These are phyloP conservation scores for Myotis brandtii DNA, from an alignment of 2,113 vertebrate genomes.

Conservation along the genomic window DNA sequence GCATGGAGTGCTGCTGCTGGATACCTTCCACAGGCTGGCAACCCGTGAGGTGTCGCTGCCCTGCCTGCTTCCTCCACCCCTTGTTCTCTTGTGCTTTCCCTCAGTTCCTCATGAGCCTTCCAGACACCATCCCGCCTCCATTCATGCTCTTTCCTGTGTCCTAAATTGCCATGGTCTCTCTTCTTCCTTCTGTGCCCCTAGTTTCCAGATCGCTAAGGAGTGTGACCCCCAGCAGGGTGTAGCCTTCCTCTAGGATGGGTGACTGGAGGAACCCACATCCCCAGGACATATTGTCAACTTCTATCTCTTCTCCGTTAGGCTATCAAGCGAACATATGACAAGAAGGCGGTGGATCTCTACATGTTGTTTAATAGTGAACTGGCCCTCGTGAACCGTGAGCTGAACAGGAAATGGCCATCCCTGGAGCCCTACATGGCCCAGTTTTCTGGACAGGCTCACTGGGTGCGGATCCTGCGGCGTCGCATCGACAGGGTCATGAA, in stretches of 20 bases:
- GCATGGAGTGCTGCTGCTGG: conserved; percentile 89
- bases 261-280: accelerated
- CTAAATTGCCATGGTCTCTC: not conserved
- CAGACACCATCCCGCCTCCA: not conserved
- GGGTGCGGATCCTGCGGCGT: conserved; percentile 82
- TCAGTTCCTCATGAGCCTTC: not conserved
- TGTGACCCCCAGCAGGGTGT: not conserved
- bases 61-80: not conserved
- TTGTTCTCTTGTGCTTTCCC: not conserved
- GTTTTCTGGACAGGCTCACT: conserved; percentile 85
- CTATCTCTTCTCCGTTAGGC: conserved; percentile 78
- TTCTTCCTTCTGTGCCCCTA: not conserved
- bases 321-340: conserved; percentile 88
- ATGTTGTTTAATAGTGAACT: conserved; percentile 87
- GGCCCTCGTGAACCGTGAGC: conserved; percentile 85
- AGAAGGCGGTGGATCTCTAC: conserved; percentile 88
- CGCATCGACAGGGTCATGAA: conserved; percentile 87
- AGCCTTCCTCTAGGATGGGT: not conserved
- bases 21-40: conserved; percentile 89
- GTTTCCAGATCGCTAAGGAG: not conserved
- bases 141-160: accelerated
- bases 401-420: conserved; percentile 78
- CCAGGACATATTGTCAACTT: not conserved
- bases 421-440: conserved; percentile 85
- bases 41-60: conserved; percentile 87